phyloP scores from a whole-genome alignment of 1,140 invertebrate species.

The Lepidurus packardi region DNA sequence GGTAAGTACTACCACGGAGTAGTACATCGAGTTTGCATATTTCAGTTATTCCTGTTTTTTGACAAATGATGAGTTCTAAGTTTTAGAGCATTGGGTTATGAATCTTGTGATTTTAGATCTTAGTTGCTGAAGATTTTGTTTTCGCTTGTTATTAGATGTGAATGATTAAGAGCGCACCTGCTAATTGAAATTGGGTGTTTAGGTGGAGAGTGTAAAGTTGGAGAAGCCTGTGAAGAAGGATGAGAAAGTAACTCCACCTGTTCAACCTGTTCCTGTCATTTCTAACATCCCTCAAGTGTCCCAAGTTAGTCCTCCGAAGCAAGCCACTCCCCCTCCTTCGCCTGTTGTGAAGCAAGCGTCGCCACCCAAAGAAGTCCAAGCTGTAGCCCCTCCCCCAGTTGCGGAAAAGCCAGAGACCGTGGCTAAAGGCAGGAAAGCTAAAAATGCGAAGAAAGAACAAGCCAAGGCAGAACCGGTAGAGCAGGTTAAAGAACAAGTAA shows the following conservation, averaged over 20 bases:
- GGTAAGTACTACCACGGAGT: neutral
- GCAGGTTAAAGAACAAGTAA: neutral
- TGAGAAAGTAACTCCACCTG: constrained; percentile 13
- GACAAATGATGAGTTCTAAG: neutral
- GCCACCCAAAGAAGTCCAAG: neutral
- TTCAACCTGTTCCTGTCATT: neutral
- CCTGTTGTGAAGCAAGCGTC: neutral
- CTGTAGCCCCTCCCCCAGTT: neutral
- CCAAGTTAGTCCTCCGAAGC: constrained; percentile 28
- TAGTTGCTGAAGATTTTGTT: neutral
- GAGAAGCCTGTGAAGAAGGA: neutral
- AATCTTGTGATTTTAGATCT: constrained; percentile 19
- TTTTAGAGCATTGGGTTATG: constrained; percentile 31
- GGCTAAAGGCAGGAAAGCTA: constrained; percentile 24
- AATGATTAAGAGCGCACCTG: neutral
- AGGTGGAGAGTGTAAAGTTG: constrained; percentile 21
- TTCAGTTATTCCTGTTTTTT: neutral
- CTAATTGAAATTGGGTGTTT: neutral
- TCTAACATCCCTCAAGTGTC: constrained; percentile 14
- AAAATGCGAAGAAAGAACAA: constrained; percentile 27
- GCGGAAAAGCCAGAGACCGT: neutral
- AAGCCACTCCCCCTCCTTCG: constrained; percentile 24
- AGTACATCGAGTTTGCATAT: too few species aligned
- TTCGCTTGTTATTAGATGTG: neutral
- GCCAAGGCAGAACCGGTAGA: constrained; percentile 12